Evolutionary conservation across 2,888 invertebrate species (phyloP).

Genomic region (Galeopsomyia nigrocyanea): DNA sequence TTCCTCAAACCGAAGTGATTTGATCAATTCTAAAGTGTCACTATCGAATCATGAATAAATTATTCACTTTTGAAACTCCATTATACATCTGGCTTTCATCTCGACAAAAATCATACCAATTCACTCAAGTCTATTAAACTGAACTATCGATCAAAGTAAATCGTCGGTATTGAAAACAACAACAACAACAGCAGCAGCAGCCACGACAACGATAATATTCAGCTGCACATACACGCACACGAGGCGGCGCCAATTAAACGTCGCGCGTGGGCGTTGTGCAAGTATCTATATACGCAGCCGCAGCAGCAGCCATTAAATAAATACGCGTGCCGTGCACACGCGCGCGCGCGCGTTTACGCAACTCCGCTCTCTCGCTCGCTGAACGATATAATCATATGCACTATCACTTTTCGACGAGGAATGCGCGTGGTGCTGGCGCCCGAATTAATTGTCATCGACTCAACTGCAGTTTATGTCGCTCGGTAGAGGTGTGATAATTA

Average conservation of each 20-base stretch:
- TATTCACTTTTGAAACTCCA: too few relatives aligned
- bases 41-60: too few relatives aligned
- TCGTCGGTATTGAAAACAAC: neutral
- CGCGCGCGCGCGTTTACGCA: conserved; percentile 29
- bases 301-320: conserved; percentile 23
- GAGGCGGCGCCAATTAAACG: conserved; percentile 17
- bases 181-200: neutral
- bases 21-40: too few relatives aligned
- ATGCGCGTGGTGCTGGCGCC: conserved; percentile 17
- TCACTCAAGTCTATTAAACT: too few relatives aligned
- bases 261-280: conserved; percentile 34
- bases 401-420: conserved; percentile 43
- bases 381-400: conserved; percentile 40
- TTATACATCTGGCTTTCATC: too few relatives aligned
- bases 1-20: too few relatives aligned
- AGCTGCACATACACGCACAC: too few relatives aligned
- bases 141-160: too few relatives aligned
- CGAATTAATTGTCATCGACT: conserved; percentile 9
- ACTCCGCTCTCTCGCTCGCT: neutral
- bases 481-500: too few relatives aligned
- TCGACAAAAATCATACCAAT: too few relatives aligned
- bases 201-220: too few relatives aligned
- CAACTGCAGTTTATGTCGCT: neutral
- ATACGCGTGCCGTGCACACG: conserved; percentile 26
- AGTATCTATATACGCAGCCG: conserved; percentile 4